Base-by-base conservation (phyloP, 2,797 vertebrate genomes). In the Jordanella pulchra region DNA sequence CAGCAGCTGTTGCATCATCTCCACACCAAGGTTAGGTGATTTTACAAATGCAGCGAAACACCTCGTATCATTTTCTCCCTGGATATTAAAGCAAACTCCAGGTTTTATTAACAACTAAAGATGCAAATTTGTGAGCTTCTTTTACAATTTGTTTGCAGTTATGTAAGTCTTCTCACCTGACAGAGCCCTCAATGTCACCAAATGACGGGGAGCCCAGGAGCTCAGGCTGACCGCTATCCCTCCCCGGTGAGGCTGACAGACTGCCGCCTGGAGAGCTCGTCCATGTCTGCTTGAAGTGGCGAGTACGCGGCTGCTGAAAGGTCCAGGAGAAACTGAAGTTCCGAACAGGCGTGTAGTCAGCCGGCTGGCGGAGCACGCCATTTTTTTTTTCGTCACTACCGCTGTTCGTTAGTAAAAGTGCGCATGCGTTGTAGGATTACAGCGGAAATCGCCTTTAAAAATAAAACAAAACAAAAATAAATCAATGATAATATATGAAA, bases 351-450 rank as follows among this genome's bases (percentile, higher is more conserved):
- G 94, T 90, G 94, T 3, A 3, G 84, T 67, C 0, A 90, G 77
- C 68, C 92, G 82, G 70, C 58, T 73, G 5, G 87, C 89, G 27
- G 83, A 78, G 69, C 89, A 89, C 92, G 96, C 96, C 96, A 97
- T 97, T 85, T 93, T 92, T 85, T 93, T 92, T 47, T 70, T 63
- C 76, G 69, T 80, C 78, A 78, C 79, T 77, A 4, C 77, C 71
- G 67, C 77, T 12, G 12, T 21, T 27, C 7, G 7, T 1, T 0
- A 53, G 18, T 27, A 23, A 9, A 13, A 4, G 32, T 84, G 81
- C 91, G 91, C 89, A 82, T 75, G 91, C 64, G 90, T 76, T 4
- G 0, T 14, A 21, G 21, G 4, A 3, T 25, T 7, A 42, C 65
- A 56, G 12, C 12, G 66, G 17, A 53, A 65, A 47, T n/a, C 3